These are phyloP conservation scores for Astur gentilis DNA, from an alignment of 2,113 vertebrate species.

Conservation along the genomic window DNA sequence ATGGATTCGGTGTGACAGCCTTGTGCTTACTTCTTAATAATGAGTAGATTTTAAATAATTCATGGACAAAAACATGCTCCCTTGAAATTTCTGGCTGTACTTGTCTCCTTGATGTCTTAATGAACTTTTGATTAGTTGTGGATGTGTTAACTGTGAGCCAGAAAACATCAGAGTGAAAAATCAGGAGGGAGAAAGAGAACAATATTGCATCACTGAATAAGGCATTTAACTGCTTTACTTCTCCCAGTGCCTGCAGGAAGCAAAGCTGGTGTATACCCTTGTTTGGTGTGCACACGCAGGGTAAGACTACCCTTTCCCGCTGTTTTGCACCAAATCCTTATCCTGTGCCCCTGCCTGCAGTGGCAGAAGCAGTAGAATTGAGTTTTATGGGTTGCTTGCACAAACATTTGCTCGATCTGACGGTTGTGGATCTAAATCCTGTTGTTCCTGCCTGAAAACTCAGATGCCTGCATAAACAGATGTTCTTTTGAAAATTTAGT, in stretches of 20 bases:
- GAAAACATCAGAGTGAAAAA: not conserved
- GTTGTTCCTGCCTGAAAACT: not conserved
- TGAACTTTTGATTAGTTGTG: not conserved
- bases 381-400: not conserved
- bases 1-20: conserved; percentile 17
- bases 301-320: not conserved
- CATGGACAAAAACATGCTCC: not conserved
- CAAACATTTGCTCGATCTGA: not conserved
- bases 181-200: not conserved
- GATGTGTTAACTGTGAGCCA: not conserved
- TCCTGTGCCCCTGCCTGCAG: not conserved
- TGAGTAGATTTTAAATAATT: conserved; percentile 17
- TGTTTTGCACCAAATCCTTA: not conserved
- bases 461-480: not conserved
- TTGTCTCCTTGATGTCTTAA: not conserved
- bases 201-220: not conserved
- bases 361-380: not conserved
- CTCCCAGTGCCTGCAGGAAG: not conserved
- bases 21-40: conserved; percentile 3
- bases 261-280: not conserved
- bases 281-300: not conserved
- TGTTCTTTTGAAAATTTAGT: not conserved
- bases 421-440: not conserved
- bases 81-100: not conserved
- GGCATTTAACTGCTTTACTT: not conserved